These are phyloP conservation scores for Brevimyrus niger DNA, from an alignment of 2,113 vertebrate genomes.

Conservation along the genomic window DNA sequence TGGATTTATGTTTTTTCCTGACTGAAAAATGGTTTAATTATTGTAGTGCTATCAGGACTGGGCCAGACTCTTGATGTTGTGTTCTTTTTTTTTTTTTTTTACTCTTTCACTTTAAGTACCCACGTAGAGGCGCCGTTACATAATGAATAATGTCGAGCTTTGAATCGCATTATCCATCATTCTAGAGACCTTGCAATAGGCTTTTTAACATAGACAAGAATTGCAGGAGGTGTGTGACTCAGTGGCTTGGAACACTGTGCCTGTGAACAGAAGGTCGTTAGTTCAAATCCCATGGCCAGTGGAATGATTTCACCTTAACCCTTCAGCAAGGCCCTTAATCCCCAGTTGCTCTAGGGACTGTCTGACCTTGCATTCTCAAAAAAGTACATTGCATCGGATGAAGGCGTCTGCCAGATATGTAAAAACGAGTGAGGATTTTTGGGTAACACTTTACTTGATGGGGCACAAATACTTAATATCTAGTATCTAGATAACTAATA, in stretches of 20 bases:
- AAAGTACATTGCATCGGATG: background rate
- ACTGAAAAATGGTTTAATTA: background rate
- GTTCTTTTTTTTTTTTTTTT: background rate
- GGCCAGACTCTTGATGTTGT: background rate
- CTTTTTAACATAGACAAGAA: background rate
- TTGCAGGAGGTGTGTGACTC: background rate
- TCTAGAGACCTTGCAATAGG: background rate
- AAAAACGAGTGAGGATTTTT: background rate
- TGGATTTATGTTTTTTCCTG: background rate
- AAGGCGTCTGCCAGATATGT: background rate
- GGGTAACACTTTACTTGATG: too few relatives aligned
- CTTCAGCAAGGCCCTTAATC: background rate
- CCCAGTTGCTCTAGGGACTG: background rate
- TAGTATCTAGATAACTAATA: too few relatives aligned
- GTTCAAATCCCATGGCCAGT: background rate
- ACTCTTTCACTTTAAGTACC: background rate
- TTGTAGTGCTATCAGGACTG: background rate
- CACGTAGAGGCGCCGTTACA: background rate
- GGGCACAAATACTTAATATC: too few relatives aligned
- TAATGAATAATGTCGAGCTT: background rate
- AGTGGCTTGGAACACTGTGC: background rate
- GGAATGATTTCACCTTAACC: background rate
- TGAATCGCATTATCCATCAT: background rate
- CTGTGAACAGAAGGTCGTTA: background rate
- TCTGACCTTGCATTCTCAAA: background rate